phyloP scores from a whole-genome alignment of 2,888 invertebrate genomes.

The Uropetala carovei region DNA sequence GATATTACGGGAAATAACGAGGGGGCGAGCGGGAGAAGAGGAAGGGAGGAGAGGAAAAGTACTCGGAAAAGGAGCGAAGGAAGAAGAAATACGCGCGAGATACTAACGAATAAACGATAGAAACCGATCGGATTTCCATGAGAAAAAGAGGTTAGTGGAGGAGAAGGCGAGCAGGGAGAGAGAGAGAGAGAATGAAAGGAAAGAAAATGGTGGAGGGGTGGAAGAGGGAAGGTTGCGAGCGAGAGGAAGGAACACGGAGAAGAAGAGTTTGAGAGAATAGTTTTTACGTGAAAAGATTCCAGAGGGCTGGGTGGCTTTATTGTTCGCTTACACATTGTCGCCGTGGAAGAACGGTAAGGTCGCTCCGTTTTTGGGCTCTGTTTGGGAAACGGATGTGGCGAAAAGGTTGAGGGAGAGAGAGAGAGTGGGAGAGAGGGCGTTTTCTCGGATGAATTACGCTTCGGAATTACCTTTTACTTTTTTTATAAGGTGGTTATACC shows the following conservation, averaged over 20 bases:
- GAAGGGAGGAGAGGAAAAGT: neutral
- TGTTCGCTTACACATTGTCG: conserved; percentile 47
- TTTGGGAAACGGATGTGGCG: neutral
- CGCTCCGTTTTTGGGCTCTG: neutral
- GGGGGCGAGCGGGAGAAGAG: neutral
- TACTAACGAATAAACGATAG: neutral
- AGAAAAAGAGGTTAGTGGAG: neutral
- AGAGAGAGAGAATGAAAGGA: neutral
- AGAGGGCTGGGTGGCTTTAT: conserved; percentile 18
- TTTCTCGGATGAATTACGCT: conserved; percentile 30
- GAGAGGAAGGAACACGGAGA: no score
- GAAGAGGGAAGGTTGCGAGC: no score
- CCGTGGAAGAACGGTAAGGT: neutral
- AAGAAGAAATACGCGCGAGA: neutral
- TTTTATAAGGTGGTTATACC: no score
- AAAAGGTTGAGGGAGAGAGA: neutral
- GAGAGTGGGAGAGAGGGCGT: neutral
- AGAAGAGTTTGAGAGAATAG: conserved; percentile 15
- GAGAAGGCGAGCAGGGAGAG: neutral
- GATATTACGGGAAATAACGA: neutral
- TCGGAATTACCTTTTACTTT: neutral
- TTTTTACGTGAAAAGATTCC: conserved; percentile 62
- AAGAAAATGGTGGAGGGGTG: neutral
- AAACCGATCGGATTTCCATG: neutral
- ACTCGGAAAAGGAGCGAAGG: no score